Conservation (phyloP, 2,113 vertebrate species). For the Neodontobutis hainanensis region DNA sequence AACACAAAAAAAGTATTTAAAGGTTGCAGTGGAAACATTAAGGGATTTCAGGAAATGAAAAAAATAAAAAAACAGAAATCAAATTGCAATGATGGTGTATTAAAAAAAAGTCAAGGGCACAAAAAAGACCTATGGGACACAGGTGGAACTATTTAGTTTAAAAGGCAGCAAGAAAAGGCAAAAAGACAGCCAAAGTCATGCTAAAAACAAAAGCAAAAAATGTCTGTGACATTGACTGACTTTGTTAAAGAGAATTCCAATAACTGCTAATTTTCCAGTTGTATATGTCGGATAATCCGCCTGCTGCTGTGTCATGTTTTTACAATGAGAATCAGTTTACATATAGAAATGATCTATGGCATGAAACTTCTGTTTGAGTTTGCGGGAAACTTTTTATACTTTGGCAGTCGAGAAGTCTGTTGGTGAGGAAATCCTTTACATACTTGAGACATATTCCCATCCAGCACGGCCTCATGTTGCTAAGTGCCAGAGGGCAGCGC, state of each 20-base stretch:
- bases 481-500: conserved; percentile 62
- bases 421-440: conserved; percentile 54
- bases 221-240: too few species aligned
- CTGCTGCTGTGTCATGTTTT: conserved; percentile 38
- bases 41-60: too few species aligned
- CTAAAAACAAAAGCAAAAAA: conserved; percentile 49
- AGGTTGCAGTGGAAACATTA: too few species aligned
- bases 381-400: conserved; percentile 12
- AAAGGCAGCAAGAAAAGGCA: too few species aligned
- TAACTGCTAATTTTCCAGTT: conserved; percentile 42
- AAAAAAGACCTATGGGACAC: too few species aligned
- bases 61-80: too few species aligned
- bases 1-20: too few species aligned
- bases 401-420: conserved; percentile 20
- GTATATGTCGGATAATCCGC: conserved; percentile 50
- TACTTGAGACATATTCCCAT: conserved; percentile 51
- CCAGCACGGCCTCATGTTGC: conserved; percentile 44
- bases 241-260: conserved; percentile 34
- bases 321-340: conserved; percentile 23
- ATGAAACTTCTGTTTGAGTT: conserved; percentile 22
- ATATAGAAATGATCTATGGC: conserved; percentile 27
- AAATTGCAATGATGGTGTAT: too few species aligned
- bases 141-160: too few species aligned
- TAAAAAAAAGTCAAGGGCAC: too few species aligned
- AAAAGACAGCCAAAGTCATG: background rate